phyloP scores from a whole-genome alignment of 2,797 vertebrate species.

The Syngnathus acus region DNA sequence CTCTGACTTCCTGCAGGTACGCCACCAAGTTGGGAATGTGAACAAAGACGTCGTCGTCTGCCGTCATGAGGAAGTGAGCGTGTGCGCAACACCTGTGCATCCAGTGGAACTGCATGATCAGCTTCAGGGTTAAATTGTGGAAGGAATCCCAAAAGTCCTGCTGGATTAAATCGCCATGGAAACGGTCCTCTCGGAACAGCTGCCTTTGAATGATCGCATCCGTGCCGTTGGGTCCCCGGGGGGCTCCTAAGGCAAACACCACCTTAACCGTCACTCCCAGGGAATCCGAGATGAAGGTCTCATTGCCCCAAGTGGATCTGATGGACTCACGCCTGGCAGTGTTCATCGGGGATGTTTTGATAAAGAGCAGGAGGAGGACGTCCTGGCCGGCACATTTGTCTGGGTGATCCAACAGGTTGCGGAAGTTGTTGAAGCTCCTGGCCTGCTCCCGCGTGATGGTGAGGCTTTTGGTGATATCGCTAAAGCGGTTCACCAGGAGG shows the following conservation, averaged over 20 bases:
- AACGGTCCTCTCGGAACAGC: constrained; percentile 73
- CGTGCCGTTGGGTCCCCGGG: constrained; percentile 17
- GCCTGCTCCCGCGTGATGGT: constrained; percentile 70
- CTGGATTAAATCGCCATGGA: constrained; percentile 81
- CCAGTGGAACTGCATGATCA: constrained; percentile 91
- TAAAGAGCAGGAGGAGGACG: constrained; percentile 84
- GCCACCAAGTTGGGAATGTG: constrained; percentile 89
- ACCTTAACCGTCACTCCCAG: constrained; percentile 83
- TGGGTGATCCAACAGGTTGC: constrained; percentile 81
- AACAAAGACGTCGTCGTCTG: constrained; percentile 92
- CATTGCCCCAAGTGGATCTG: constrained; percentile 89
- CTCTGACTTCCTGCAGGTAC: constrained; percentile 76
- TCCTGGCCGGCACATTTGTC: constrained; percentile 75
- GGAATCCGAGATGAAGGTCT: constrained; percentile 66
- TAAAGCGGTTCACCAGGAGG: constrained; percentile 80
- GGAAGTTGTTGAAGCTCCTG: constrained; percentile 61
- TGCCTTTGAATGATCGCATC: constrained; percentile 46
- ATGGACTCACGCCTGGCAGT: constrained; percentile 76
- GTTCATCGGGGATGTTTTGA: constrained; percentile 86
- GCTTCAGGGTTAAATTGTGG: constrained; percentile 91
- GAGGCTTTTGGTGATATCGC: constrained; percentile 79
- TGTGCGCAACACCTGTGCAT: constrained; percentile 79
- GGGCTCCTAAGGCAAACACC: constrained; percentile 80
- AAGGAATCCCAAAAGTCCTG: constrained; percentile 93
- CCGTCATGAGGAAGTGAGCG: constrained; percentile 90